These are phyloP conservation scores for Melanostoma mellinum DNA, from an alignment of 2,888 invertebrate species.

Conservation along the genomic window DNA sequence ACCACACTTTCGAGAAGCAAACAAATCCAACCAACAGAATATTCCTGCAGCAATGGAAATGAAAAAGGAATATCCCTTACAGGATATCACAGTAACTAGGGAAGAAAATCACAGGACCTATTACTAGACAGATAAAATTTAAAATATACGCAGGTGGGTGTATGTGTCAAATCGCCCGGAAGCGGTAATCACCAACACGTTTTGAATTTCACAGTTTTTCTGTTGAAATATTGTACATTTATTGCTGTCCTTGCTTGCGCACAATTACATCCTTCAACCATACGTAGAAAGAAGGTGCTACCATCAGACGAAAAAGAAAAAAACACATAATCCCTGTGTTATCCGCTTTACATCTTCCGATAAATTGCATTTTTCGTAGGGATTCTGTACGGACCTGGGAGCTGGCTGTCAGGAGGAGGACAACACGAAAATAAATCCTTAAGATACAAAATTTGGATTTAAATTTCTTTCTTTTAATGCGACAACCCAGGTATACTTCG, in stretches of 20 bases:
- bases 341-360: conserved; percentile 71
- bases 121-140: conserved; percentile 63
- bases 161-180: conserved; percentile 61
- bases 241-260: conserved; percentile 46
- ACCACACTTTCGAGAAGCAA: conserved; percentile 19
- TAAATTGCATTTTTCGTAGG: conserved; percentile 65
- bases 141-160: conserved; percentile 36
- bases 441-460: conserved; percentile 63
- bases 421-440: conserved; percentile 38
- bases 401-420: conserved; percentile 22
- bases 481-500: conserved; percentile 45
- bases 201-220: conserved; percentile 64
- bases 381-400: conserved; percentile 30
- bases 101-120: conserved; percentile 31
- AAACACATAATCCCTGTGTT: conserved; percentile 64
- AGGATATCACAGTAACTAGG: conserved; percentile 58
- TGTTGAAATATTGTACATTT: conserved; percentile 16
- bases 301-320: neutral
- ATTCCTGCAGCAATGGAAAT: conserved; percentile 34
- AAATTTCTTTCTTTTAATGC: conserved; percentile 64
- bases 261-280: conserved; percentile 62
- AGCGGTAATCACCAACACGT: conserved; percentile 68
- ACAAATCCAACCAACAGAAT: conserved; percentile 48
- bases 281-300: conserved; percentile 18
- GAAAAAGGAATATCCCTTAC: conserved; percentile 48